Evolutionary conservation across 2,888 invertebrate species (phyloP).

Genomic region (Sussaba pulchella): DNA sequence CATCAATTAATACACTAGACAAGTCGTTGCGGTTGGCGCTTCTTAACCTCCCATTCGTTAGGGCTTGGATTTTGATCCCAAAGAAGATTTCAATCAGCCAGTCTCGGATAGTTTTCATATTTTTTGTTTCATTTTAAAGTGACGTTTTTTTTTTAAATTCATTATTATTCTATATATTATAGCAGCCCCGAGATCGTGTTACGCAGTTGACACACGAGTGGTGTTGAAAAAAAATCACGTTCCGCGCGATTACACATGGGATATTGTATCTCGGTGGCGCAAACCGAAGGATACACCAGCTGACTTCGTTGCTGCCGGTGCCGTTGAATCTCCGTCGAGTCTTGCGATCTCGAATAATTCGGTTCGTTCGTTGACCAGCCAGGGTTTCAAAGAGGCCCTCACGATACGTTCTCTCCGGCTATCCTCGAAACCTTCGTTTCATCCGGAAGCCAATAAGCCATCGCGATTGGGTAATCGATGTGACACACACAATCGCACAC

Average conservation of each 20-base stretch:
- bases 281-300: conserved; percentile 41
- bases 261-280: conserved; percentile 43
- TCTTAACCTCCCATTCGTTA: conserved; percentile 9
- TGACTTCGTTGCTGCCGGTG: no score
- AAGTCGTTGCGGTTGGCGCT: conserved; percentile 3
- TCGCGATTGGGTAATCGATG: conserved; percentile 46
- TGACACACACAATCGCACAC: conserved; percentile 20
- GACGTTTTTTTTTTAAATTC: no score
- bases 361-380: conserved; percentile 35
- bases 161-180: conserved; percentile 33
- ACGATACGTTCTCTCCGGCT: not conserved
- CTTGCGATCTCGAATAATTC: conserved; percentile 32
- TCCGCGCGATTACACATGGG: conserved; percentile 61
- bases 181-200: conserved; percentile 40
- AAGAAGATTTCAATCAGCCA: conserved; percentile 43
- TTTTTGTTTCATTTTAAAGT: no score
- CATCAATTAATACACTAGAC: conserved; percentile 25
- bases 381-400: conserved; percentile 7
- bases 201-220: conserved; percentile 35
- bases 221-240: conserved; percentile 52
- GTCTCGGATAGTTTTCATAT: conserved; percentile 17
- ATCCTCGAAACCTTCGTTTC: conserved; percentile 14
- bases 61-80: conserved; percentile 35
- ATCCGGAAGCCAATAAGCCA: conserved; percentile 51
- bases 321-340: not conserved